These are phyloP conservation scores for Athalia cordata DNA, from an alignment of 2,888 invertebrate species.

Conservation along the genomic window DNA sequence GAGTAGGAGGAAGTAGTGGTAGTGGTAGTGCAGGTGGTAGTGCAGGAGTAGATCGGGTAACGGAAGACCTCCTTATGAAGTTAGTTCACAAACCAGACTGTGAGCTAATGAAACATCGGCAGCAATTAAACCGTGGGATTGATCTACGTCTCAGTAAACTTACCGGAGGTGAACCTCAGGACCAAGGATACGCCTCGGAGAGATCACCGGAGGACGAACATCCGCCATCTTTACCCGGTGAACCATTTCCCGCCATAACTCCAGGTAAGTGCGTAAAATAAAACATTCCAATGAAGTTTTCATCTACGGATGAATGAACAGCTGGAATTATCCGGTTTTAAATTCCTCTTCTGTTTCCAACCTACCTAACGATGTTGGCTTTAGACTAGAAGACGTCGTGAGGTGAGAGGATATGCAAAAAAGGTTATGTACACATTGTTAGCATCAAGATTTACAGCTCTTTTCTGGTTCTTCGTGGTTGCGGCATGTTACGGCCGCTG, in stretches of 20 bases:
- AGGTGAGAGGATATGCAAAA: neutral
- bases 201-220: constrained; percentile 86
- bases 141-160: constrained; percentile 66
- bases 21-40: too few species aligned
- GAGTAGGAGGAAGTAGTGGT: too few species aligned
- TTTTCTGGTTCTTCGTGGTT: neutral
- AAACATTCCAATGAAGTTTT: neutral
- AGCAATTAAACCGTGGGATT: constrained; percentile 57
- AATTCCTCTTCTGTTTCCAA: neutral
- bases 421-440: neutral
- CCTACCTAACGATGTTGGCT: too few species aligned
- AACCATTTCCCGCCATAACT: constrained; percentile 81
- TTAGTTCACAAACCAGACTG: constrained; percentile 68
- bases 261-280: constrained; percentile 77
- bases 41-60: constrained; percentile 47
- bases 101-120: constrained; percentile 65
- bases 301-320: neutral
- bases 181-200: constrained; percentile 87
- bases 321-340: neutral
- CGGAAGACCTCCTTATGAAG: constrained; percentile 61
- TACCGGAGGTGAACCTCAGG: constrained; percentile 71
- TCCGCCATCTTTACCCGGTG: constrained; percentile 79
- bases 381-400: neutral
- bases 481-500: neutral
- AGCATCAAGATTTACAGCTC: constrained; percentile 3